Base-by-base conservation (phyloP, 2,888 invertebrate species). In the Keiferia lycopersicella region DNA sequence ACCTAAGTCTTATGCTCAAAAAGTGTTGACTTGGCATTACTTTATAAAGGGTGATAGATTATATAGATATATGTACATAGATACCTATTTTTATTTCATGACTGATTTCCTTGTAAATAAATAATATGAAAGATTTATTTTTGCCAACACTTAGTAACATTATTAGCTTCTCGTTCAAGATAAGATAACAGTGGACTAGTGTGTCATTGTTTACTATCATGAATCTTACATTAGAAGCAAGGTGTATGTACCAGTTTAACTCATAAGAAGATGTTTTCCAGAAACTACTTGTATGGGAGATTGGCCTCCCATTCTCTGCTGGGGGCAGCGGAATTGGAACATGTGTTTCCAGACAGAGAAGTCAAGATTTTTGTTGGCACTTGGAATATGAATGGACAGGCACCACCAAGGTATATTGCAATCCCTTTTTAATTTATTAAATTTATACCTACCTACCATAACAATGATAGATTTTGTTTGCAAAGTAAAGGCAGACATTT, bases 341-440 rank as follows among this genome's bases (percentile, higher is more conserved):
- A 97, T 82, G 95, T 96, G 56, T 94, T 98, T 75, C 98, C 98
- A 1, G 95, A 95, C 75, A 93, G 96, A 72, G 96, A 97, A 86
- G 93, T 98, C 0, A 95, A 94, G 69, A 94, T 98, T 74, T 98
- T 97, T 92, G 95, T 98, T 64, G 98, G 97, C 7, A 97, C 98
- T 26, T 99, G 98, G 98, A 99, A 99, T 82, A 98, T 98, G 98
- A 98, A 98, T 86, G 98, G 98, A 39, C 96, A 98, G 79, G 92
- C 93, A 71, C 95, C 96, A 56, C 96, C 96, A 57, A 95, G 95
- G 97, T 97, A 92, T 56, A 90, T 67, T n/a, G n/a, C n/a, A n/a
- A n/a, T n/a, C n/a, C n/a, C n/a, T n/a, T n/a, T n/a, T 68, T 41
- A 8, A 22, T 26, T 18, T 10, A 62, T 14, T 14, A 14, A 41